phyloP scores from a whole-genome alignment of 1,140 invertebrate species.

The Nomia melanderi region DNA sequence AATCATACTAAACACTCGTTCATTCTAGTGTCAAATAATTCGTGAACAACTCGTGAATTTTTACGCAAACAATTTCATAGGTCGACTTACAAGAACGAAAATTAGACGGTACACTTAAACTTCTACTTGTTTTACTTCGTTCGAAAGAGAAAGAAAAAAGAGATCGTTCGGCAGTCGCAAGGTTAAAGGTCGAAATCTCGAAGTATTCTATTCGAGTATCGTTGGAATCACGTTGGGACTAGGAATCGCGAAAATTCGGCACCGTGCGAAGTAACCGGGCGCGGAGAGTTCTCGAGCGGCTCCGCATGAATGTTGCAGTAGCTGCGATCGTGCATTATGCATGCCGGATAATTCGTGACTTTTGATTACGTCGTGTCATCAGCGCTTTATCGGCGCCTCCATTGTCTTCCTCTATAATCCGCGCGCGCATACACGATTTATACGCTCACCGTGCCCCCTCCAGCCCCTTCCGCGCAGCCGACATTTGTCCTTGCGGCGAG shows the following conservation, averaged over 20 bases:
- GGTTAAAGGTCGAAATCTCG: too few species aligned
- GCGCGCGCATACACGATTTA: constrained; percentile 1
- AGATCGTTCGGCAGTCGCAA: too few species aligned
- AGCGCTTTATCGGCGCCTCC: constrained; percentile 61
- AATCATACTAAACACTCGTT: too few species aligned
- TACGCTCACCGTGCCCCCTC: background rate
- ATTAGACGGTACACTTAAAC: too few species aligned
- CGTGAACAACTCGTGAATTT: too few species aligned
- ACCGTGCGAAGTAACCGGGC: background rate
- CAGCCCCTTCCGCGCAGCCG: constrained; percentile 20
- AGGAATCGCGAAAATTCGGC: constrained; percentile 26
- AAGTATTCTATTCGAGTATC: background rate
- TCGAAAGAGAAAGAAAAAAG: too few species aligned
- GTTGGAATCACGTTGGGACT: constrained; percentile 10
- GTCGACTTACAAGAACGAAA: too few species aligned
- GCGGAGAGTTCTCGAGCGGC: constrained; percentile 48
- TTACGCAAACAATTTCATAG: too few species aligned
- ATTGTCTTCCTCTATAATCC: constrained; percentile 52
- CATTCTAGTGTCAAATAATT: too few species aligned
- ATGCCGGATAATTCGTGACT: constrained; percentile 73
- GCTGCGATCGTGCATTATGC: constrained; percentile 68
- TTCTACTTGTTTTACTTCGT: too few species aligned
- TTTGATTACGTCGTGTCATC: constrained; percentile 74
- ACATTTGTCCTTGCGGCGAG: background rate
- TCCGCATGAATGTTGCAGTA: constrained; percentile 67